Conservation (phyloP, 2,888 invertebrate genomes). For the Lochmaea capreae region DNA sequence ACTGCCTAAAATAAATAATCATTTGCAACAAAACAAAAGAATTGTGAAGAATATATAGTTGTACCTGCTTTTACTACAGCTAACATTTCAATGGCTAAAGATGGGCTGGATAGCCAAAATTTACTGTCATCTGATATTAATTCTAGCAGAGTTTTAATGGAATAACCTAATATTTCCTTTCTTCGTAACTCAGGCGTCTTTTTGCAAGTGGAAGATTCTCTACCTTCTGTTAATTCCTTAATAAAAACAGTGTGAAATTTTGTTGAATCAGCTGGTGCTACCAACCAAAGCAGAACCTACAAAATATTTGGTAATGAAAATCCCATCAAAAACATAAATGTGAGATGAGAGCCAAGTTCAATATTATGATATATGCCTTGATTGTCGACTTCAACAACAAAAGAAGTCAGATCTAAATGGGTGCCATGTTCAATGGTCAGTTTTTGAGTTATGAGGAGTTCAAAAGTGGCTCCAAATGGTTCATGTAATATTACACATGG, state of each 20-base stretch:
- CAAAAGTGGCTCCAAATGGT: too few species aligned
- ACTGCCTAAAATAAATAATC: slow-evolving; percentile 45
- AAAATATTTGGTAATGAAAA: slow-evolving; percentile 40
- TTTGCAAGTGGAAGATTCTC: slow-evolving; percentile 78
- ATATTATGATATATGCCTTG: too few species aligned
- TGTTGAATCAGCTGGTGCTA: slow-evolving; percentile 82
- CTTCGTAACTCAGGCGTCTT: slow-evolving; percentile 76
- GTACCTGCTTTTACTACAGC: slow-evolving; percentile 77
- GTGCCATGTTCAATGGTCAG: too few species aligned
- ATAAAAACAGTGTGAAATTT: slow-evolving; percentile 87
- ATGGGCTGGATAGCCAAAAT: slow-evolving; percentile 77
- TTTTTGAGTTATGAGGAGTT: too few species aligned
- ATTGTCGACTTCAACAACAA: too few species aligned
- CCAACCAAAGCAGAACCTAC: slow-evolving; percentile 82
- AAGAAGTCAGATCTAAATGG: too few species aligned
- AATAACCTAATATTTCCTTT: slow-evolving; percentile 74
- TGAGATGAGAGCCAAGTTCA: too few species aligned
- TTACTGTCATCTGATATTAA: slow-evolving; percentile 67
- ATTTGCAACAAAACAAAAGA: neutral
- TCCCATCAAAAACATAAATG: too few species aligned
- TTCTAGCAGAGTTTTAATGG: slow-evolving; percentile 54
- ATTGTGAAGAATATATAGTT: neutral
- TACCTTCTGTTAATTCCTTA: slow-evolving; percentile 79
- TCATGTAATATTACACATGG: too few species aligned
- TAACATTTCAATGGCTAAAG: slow-evolving; percentile 76